phyloP scores from a whole-genome alignment of 1,140 invertebrate species.

The Orius insidiosus region DNA sequence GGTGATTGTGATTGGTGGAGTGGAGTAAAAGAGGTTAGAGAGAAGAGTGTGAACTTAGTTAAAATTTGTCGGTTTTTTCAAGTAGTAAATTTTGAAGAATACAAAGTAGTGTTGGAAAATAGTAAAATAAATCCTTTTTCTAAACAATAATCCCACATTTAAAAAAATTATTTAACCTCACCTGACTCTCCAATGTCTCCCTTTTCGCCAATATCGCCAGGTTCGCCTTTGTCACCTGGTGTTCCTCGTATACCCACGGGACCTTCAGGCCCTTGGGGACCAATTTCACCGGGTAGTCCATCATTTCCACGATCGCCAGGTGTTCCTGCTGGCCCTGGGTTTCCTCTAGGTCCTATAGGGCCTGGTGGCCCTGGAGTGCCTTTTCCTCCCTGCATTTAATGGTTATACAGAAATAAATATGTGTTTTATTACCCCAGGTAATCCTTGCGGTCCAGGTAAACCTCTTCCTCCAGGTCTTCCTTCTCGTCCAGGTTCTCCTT shows the following conservation, averaged over 20 bases:
- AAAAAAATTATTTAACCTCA: neutral
- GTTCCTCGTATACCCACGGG: constrained; percentile 30
- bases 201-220: neutral
- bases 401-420: no score
- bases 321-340: constrained; percentile 43
- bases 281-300: constrained; percentile 38
- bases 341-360: constrained; percentile 47
- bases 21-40: no score
- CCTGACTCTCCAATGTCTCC: constrained; percentile 3
- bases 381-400: constrained; percentile 4
- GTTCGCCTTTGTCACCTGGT: constrained; percentile 41
- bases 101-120: no score
- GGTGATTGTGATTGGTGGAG: neutral
- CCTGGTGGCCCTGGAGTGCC: constrained; percentile 34
- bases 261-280: neutral
- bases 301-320: constrained; percentile 56
- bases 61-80: no score
- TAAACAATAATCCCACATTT: no score
- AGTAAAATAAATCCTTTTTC: no score
- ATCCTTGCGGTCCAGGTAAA: constrained; percentile 36
- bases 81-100: no score
- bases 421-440: neutral
- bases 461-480: constrained; percentile 29
- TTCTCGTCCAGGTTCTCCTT: constrained; percentile 33
- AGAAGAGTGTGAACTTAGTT: no score